Evolutionary conservation across 1,140 invertebrate genomes (phyloP).

Genomic region (Caenorhabditis briggsae): DNA sequence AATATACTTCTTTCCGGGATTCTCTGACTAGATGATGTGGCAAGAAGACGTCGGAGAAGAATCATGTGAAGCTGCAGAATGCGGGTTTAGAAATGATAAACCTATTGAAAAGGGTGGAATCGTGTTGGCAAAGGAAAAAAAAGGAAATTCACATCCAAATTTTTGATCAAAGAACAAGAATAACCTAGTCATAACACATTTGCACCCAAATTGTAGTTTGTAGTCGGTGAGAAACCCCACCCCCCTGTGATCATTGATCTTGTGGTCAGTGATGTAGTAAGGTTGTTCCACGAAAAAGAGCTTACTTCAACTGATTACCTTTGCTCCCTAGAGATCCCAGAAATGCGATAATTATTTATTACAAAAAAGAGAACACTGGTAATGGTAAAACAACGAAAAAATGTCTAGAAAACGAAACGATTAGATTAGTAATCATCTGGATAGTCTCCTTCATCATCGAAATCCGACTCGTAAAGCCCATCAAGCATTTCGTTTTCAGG

Average conservation of each 20-base stretch:
- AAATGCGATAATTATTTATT: no score
- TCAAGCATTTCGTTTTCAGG: neutral
- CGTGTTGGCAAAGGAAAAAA: no score
- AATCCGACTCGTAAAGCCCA: neutral
- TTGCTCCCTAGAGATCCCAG: no score
- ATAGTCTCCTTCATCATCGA: neutral
- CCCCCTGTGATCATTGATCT: neutral
- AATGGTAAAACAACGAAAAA: neutral
- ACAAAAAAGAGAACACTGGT: neutral
- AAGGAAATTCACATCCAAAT: no score
- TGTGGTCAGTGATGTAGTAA: slow-evolving; percentile 2
- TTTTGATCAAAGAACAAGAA: no score
- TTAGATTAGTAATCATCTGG: neutral
- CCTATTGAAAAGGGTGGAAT: no score
- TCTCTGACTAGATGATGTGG: neutral
- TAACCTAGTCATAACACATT: no score
- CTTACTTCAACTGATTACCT: no score
- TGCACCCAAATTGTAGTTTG: neutral
- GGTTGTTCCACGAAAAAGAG: no score
- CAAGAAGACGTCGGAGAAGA: neutral
- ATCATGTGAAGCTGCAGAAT: neutral
- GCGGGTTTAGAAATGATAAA: neutral
- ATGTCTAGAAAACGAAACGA: no score
- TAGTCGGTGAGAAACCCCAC: neutral
- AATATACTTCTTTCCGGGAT: neutral